These are phyloP conservation scores for Drosophila fungiperda DNA, from an alignment of 2,888 invertebrate genomes.

Conservation along the genomic window DNA sequence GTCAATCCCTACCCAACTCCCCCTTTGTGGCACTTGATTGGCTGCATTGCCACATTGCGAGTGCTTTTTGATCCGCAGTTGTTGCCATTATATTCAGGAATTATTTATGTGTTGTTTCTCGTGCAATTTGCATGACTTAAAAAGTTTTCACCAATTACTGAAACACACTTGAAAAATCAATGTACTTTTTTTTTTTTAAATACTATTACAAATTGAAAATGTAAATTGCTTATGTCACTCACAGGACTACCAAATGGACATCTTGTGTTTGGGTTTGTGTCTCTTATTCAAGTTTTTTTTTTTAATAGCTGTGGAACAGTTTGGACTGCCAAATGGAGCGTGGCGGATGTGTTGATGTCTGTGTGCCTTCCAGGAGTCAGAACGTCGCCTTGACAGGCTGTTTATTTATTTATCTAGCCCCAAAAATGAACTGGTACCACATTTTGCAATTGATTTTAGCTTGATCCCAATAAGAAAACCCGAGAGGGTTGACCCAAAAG, in stretches of 20 bases:
- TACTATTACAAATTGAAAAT: neutral
- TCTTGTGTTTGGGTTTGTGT: constrained; percentile 7
- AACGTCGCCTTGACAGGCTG: constrained; percentile 31
- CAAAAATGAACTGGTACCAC: constrained; percentile 15
- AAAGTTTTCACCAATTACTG: constrained; percentile 2
- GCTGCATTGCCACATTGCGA: neutral
- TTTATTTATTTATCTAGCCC: constrained; percentile 50
- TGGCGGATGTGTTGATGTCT: neutral
- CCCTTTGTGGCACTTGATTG: neutral
- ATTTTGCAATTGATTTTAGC: constrained; percentile 20
- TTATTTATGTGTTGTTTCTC: neutral
- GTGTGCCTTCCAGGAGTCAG: constrained; percentile 31
- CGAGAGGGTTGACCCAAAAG: constrained; percentile 36
- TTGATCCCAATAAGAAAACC: neutral
- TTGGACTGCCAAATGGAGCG: neutral
- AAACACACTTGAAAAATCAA: neutral
- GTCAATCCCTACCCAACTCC: neutral
- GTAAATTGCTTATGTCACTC: constrained; percentile 26
- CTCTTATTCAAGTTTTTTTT: constrained; percentile 4
- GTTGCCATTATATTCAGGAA: neutral
- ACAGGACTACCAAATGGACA: constrained; percentile 39
- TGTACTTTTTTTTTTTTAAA: neutral
- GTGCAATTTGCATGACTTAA: no score
- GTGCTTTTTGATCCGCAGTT: neutral
- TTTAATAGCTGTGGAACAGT: neutral